Evolutionary conservation across 2,888 invertebrate species (phyloP), one percentile per base, ranked within the genome.

Genomic region (Pasiphila rectangulata): DNA sequence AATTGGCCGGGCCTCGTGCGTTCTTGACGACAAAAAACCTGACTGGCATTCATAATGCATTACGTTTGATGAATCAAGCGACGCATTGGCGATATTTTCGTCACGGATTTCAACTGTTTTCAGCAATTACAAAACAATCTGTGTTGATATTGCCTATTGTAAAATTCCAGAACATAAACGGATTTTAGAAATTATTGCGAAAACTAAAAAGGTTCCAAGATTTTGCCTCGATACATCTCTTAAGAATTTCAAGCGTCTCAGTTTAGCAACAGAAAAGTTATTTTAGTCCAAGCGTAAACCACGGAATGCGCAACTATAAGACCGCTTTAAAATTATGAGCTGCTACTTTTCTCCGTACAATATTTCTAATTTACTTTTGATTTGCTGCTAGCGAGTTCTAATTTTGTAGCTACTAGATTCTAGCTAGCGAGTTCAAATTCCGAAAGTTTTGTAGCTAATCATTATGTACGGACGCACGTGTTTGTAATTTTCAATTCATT

Each of bases 401-500:
- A 35, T 7, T 27, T 3, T 27, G 20, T 27, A 13, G 27, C 13
- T 13, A 9, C 9, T 27, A 13, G 6, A 24, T 17, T 34, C 4
- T 17, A 17, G 24, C 23, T 9, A 15, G 25, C 24, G 17, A 12
- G n/a, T n/a, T 13, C n/a, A 25, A 34, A 17, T 41, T 20, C 25
- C 20, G 20, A 43, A 43, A 29, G 27, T 10, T 29, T 15, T 10
- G 21, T 35, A 36, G 20, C 16, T 16, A 30, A 29, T 27, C 29
- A 16, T 23, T 35, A 61, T 66, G 62, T 66, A 56, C 59, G 60
- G 55, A 35, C 64, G 34, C 69, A 67, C 62, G 61, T 75, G 27
- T 43, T 20, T 25, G 30, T 43, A 46, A 69, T 69, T 65, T 59
- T 72, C 54, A 62, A 77, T 81, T 77, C 79, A 83, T 82, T 83